These are phyloP conservation scores for Torymus texanus DNA, from an alignment of 2,888 invertebrate species.

Conservation along the genomic window DNA sequence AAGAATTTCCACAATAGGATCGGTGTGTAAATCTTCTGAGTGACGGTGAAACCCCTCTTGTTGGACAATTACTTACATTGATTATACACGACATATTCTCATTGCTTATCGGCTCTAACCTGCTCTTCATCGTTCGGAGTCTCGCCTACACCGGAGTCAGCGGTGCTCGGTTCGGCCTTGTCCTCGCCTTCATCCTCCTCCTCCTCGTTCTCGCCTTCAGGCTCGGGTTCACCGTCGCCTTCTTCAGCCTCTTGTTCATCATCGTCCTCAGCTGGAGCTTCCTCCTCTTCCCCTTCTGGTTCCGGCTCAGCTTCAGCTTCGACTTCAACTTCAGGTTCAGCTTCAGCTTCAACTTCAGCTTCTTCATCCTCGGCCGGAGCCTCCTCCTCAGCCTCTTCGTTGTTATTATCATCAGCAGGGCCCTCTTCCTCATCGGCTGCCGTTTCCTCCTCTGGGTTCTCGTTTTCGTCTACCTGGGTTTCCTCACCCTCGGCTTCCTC, in stretches of 20 bases:
- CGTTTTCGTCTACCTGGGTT: slow-evolving; percentile 46
- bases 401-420: slow-evolving; percentile 50
- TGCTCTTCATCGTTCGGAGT: slow-evolving; percentile 77
- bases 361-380: slow-evolving; percentile 58
- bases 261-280: slow-evolving; percentile 44
- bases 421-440: slow-evolving; percentile 58
- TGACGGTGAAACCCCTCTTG: not conserved
- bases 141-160: slow-evolving; percentile 77
- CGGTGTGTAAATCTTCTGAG: too few relatives aligned
- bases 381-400: slow-evolving; percentile 51
- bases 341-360: slow-evolving; percentile 51
- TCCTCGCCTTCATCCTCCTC: slow-evolving; percentile 55
- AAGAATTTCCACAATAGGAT: too few relatives aligned
- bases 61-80: slow-evolving; percentile 14
- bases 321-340: slow-evolving; percentile 40
- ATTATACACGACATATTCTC: not conserved
- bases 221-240: slow-evolving; percentile 57
- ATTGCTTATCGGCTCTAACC: slow-evolving; percentile 61
- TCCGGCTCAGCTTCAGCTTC: slow-evolving; percentile 5
- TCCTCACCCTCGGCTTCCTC: slow-evolving; percentile 41
- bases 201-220: slow-evolving; percentile 55
- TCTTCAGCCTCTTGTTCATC: slow-evolving; percentile 41
- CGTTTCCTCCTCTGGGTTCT: slow-evolving; percentile 57
- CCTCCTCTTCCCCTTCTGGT: slow-evolving; percentile 44
- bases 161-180: slow-evolving; percentile 68